Evolutionary conservation across 2,113 vertebrate species (phyloP), one percentile per base, ranked within the genome.

Genomic region (Chionodraco myersi): DNA sequence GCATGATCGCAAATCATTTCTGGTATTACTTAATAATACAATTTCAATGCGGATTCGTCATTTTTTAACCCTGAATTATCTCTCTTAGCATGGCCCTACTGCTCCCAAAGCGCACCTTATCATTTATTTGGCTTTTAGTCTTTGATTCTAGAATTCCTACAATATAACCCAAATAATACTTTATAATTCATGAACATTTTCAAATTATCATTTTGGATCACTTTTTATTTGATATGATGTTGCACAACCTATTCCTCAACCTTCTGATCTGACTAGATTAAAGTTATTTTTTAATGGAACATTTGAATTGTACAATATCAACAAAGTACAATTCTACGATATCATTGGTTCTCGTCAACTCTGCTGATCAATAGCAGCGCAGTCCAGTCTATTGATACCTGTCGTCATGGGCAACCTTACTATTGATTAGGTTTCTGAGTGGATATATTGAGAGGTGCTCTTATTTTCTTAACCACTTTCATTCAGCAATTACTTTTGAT

Each of bases 401-500:
- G 84, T 87, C 80, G 87, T 89, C 83, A 88, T 86, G 76, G 30
- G 88, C 92, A 83, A 89, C 88, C 66, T 86, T 91, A 80, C 61
- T 65, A 76, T 47, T 76, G 4, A 63, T 71, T 79, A 75, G 23
- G 44, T 84, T 80, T 86, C 48, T 63, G 59, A 63, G 73, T 65
- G 70, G 76, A 77, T 75, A 72, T 83, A 71, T 89, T 86, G 80
- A 90, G 77, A 83, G 56, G 34, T 72, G 18, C 79, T 91, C 74
- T 76, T 86, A 81, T 87, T 84, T 84, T 87, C 60, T 79, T 62
- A 74, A 78, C 36, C 36, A 41, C n/a, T 63, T 71, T 73, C 75
- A 84, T 86, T 65, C 80, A 85, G 78, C 71, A 62, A 90, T 89
- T 90, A 83, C 61, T 90, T 92, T 91, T 92, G 77, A 92, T 93